Base-by-base conservation (phyloP, 2,113 vertebrate genomes). In the Xiphorhynchus elegans region DNA sequence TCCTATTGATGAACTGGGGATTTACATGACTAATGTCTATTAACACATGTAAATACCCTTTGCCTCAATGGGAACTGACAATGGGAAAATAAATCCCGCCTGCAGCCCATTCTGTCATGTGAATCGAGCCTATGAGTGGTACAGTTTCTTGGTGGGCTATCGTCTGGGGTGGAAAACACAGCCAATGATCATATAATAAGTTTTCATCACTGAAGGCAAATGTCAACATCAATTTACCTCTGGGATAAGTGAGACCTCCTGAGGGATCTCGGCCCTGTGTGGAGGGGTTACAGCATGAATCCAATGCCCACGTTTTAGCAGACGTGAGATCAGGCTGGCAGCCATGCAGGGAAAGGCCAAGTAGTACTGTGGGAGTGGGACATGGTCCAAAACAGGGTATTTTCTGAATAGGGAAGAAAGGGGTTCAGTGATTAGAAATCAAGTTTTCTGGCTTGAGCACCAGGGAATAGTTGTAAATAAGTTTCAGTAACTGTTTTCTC, bases 11-110 rank as follows among this genome's bases (percentile, higher is more conserved):
- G 79, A 90, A 52, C 64, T 2, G 0, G 28, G 73, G 83, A 94
- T 95, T 97, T 94, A 93, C 93, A 90, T 94, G 88, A 79, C 62
- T 90, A 92, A 94, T 94, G 74, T 96, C 91, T 93, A 42, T 88
- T 94, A 96, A 75, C 78, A 66, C 90, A 81, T 92, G 79, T 90
- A 95, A 95, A 82, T 94, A 84, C 58, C 73, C 67, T 53, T 84
- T 78, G 35, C 55, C 70, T 97, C 87, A 95, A 88, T 72, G 64
- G 91, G 78, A 93, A 20, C 44, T 0, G 5, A 94, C 89, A 97
- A 87, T 84, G 40, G 85, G 73, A 78, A 84, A 84, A 93, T 53
- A 92, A 97, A 93, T 88, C 84, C 90, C 53, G 79, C 88, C 85
- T 58, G 79, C 68, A 90, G 85, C 79, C 78, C 53, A 49, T 92